Conservation (phyloP, 2,113 vertebrate genomes). For the Cyanoliseus patagonus region DNA sequence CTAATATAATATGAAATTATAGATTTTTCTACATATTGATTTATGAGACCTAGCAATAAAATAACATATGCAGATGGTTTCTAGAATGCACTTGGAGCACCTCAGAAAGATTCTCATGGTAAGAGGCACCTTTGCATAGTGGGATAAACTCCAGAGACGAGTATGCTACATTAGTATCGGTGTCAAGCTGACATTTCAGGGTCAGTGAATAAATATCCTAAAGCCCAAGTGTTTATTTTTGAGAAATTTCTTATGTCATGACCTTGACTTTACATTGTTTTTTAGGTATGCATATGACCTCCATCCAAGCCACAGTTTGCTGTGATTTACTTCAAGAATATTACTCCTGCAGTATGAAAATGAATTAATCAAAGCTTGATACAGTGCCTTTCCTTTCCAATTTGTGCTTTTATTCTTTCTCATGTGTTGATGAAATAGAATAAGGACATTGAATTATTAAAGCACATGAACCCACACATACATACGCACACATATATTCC, state of each 20-base stretch:
- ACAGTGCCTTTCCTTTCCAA: background rate
- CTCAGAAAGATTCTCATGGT: constrained; percentile 45
- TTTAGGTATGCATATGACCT: background rate
- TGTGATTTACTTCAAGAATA: constrained; percentile 25
- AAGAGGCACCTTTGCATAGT: constrained; percentile 14
- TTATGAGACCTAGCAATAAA: constrained; percentile 57
- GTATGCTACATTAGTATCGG: constrained; percentile 56
- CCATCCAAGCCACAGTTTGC: constrained; percentile 9
- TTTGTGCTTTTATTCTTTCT: constrained; percentile 14
- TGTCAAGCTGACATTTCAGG: constrained; percentile 72
- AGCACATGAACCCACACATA: background rate
- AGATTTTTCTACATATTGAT: constrained; percentile 49
- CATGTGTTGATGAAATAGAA: background rate
- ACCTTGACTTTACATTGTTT: constrained; percentile 54
- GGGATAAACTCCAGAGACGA: constrained; percentile 47
- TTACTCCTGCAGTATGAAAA: background rate
- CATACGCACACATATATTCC: background rate
- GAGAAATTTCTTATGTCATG: constrained; percentile 47
- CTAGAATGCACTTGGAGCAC: constrained; percentile 14
- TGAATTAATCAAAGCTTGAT: constrained; percentile 27
- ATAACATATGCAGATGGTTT: constrained; percentile 51
- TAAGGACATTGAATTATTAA: constrained; percentile 31
- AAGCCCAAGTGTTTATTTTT: constrained; percentile 68
- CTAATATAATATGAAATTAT: constrained; percentile 50
- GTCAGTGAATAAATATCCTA: constrained; percentile 71